Base-by-base conservation (phyloP, 2,797 vertebrate genomes). In the Pangasius djambal region DNA sequence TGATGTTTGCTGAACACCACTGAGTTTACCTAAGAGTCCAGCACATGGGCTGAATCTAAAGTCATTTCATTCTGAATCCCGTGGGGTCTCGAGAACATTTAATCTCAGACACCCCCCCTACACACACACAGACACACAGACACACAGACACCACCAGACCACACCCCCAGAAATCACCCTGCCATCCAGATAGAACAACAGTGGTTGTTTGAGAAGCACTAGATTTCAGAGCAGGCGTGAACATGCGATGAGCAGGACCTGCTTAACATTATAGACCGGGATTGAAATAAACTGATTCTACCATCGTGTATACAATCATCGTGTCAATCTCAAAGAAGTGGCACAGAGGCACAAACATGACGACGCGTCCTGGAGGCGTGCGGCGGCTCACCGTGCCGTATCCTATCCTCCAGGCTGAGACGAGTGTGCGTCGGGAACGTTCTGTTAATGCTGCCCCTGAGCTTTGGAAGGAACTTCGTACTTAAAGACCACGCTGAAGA, bases 401-500 rank as follows among this genome's bases (percentile, higher is more conserved):
- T 13, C 34, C 55, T 40, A 48, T 10, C 37, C 55, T 78, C 44
- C 37, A 22, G 6, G n/a, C 48, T 67, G 85, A 86, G 55, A 63
- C 1, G 5, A 55, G 37, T 2, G 57, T 16, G 25, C 5, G 34
- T 84, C 16, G 6, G 57, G 16, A 44, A 75, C 31, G 3, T 3
- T 78, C 37, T 10, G 40, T 79, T 44, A 91, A 89, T 5, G 48
- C 34, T 9, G 90, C 79, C 88, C 89, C 85, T 89, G 88, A 95
- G 94, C 93, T 86, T 95, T 91, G 0, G 92, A 89, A 0, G 99
- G 98, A 82, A 97, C 95, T 95, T 99, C 98, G 0, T 98, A 99
- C 92, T 99, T 99, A 93, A 99, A 99, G 92, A 99, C 99, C 90
- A 99, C 98, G 0, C 99, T 99, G 96, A 99, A 99, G 89, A 99